A percentile compares a stretch with the other conserved stretches of the same genome.
phyloP scores from a whole-genome alignment of 2,888 invertebrate genomes.

The Abrostola tripartita region DNA sequence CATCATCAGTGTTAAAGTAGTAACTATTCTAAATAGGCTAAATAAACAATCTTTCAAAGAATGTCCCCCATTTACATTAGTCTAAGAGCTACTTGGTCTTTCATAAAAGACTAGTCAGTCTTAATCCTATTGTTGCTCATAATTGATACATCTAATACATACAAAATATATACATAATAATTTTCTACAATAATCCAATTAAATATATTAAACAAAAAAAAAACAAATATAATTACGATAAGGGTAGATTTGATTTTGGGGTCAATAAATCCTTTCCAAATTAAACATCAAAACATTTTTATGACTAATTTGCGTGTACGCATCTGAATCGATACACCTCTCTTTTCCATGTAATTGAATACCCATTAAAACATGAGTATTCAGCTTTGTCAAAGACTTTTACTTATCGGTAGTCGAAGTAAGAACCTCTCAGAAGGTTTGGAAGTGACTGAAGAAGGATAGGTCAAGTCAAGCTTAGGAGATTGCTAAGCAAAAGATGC shows the following conservation, averaged over 20 bases:
- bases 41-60: conserved; percentile 34
- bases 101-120: conserved; percentile 29
- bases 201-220: conserved; percentile 10
- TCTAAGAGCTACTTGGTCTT: conserved; percentile 10
- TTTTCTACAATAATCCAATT: conserved; percentile 40
- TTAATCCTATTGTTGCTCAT: conserved; percentile 38
- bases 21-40: conserved; percentile 32
- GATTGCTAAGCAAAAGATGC: conserved; percentile 24
- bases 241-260: neutral
- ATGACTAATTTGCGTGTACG: neutral
- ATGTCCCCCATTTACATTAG: conserved; percentile 22
- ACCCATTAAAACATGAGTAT: conserved; percentile 15
- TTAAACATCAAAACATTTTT: conserved; percentile 5
- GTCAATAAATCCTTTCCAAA: neutral
- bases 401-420: conserved; percentile 5
- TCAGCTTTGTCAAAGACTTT: neutral
- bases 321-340: neutral
- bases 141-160: conserved; percentile 35
- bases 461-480: conserved; percentile 13
- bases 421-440: conserved; percentile 4
- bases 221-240: neutral
- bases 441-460: conserved; percentile 25
- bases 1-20: conserved; percentile 36
- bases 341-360: neutral
- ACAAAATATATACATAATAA: conserved; percentile 41